Evolutionary conservation across 2,888 invertebrate genomes (phyloP).

Genomic region (Amphipyra berbera): DNA sequence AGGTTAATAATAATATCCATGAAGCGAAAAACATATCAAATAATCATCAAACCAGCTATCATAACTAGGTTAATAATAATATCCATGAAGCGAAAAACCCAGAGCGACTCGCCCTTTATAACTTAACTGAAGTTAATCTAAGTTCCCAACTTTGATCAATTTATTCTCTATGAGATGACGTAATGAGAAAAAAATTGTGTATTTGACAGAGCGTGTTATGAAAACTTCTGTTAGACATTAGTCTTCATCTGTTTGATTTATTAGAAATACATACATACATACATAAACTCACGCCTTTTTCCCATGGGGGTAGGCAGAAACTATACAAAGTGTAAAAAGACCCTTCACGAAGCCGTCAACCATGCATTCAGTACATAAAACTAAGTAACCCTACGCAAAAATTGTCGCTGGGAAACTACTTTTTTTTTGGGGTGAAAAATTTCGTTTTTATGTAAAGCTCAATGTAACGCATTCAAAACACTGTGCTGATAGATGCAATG

Average conservation of each 20-base stretch:
- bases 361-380: too few relatives aligned
- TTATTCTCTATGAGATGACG: slow-evolving; percentile 56
- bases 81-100: background rate
- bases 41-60: background rate
- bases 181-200: slow-evolving; percentile 64
- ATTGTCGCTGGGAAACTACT: too few relatives aligned
- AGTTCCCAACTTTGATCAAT: slow-evolving; percentile 68
- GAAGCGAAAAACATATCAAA: background rate
- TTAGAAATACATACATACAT: too few relatives aligned
- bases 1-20: slow-evolving; percentile 1
- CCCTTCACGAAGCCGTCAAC: too few relatives aligned
- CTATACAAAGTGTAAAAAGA: too few relatives aligned
- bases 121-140: slow-evolving; percentile 63
- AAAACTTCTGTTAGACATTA: slow-evolving; percentile 59
- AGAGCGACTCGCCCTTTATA: slow-evolving; percentile 44
- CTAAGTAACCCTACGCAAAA: too few relatives aligned
- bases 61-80: slow-evolving; percentile 8
- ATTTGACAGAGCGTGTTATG: slow-evolving; percentile 63
- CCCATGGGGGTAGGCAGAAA: too few relatives aligned
- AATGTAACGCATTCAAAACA: too few relatives aligned
- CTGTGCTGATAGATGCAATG: too few relatives aligned
- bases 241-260: slow-evolving; percentile 59
- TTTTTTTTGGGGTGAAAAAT: too few relatives aligned
- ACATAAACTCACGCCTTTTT: too few relatives aligned
- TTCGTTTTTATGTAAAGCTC: too few relatives aligned